A percentile compares a stretch with the other conserved stretches of the same genome.
Evolutionary conservation across 2,888 invertebrate species (phyloP).

Genomic region (Maniola hyperantus): DNA sequence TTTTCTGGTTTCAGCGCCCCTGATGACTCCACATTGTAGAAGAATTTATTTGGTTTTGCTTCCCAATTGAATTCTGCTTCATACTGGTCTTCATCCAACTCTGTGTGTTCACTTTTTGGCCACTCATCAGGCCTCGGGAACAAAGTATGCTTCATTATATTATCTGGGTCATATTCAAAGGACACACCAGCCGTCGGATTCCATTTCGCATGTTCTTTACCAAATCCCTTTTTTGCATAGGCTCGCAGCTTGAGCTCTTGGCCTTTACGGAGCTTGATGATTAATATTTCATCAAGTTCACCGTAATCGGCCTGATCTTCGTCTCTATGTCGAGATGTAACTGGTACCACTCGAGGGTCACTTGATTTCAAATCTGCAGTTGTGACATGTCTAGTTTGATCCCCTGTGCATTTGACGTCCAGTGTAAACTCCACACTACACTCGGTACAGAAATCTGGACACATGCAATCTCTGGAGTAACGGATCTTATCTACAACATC

Average conservation of each 20-base stretch:
- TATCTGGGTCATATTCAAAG: conserved; percentile 99
- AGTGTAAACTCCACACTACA: conserved; percentile 99
- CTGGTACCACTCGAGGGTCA: conserved; percentile 95
- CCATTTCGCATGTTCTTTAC: conserved; percentile 99
- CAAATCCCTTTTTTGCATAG: conserved; percentile 98
- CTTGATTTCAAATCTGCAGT: conserved; percentile 97
- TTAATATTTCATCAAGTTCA: conserved; percentile 93
- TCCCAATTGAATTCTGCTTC: conserved; percentile 97
- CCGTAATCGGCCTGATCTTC: conserved; percentile 97
- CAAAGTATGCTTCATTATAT: conserved; percentile 96
- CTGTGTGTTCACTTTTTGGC: conserved; percentile 99
- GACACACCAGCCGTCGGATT: conserved; percentile 99
- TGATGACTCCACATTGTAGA: conserved; percentile 97
- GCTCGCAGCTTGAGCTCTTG: conserved; percentile 97
- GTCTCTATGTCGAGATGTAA: conserved; percentile 94
- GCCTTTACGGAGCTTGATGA: conserved; percentile 89
- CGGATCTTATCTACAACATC: conserved; percentile 96
- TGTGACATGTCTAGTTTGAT: conserved; percentile 97
- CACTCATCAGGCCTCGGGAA: conserved; percentile 99
- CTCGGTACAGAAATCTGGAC: conserved; percentile 97
- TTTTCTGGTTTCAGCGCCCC: conserved; percentile 98
- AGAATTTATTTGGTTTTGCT: conserved; percentile 98
- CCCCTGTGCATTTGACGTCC: conserved; percentile 97
- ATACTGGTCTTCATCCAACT: conserved; percentile 95
- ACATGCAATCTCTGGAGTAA: conserved; percentile 97